These are phyloP conservation scores for Drosophila affinis DNA, from an alignment of 2,888 invertebrate genomes.

Conservation along the genomic window DNA sequence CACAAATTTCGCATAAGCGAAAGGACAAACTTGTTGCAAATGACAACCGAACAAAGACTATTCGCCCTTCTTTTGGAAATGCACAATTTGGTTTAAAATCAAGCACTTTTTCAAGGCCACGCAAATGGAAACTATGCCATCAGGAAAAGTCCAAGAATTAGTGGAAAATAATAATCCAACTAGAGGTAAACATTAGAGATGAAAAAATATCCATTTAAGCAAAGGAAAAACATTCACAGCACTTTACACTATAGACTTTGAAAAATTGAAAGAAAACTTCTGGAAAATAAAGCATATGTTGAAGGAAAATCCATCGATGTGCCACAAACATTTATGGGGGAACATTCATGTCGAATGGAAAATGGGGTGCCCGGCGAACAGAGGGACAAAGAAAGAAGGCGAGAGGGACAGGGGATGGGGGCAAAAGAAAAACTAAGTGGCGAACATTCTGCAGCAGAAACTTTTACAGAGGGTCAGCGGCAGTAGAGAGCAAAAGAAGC, in stretches of 20 bases:
- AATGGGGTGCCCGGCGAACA: background rate
- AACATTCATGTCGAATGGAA: background rate
- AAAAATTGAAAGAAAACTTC: background rate
- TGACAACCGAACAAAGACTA: too few species aligned
- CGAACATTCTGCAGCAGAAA: conserved; percentile 3
- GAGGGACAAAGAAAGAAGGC: background rate
- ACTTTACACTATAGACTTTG: background rate
- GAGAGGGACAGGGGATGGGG: background rate
- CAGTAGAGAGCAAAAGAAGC: background rate
- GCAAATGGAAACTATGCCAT: background rate
- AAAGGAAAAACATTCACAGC: background rate
- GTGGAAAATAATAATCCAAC: background rate
- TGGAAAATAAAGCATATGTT: background rate
- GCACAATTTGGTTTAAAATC: background rate
- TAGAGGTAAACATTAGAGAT: background rate
- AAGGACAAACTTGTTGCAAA: too few species aligned
- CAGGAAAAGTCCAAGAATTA: background rate
- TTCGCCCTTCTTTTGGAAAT: background rate
- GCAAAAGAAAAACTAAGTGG: background rate
- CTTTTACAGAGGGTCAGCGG: background rate
- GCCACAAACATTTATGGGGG: background rate
- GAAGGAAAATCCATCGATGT: background rate
- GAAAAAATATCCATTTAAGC: background rate
- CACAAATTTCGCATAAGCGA: too few species aligned
- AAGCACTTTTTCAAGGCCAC: background rate